phyloP scores from a whole-genome alignment of 2,888 invertebrate species.

The Hemicrepidius hirtus region DNA sequence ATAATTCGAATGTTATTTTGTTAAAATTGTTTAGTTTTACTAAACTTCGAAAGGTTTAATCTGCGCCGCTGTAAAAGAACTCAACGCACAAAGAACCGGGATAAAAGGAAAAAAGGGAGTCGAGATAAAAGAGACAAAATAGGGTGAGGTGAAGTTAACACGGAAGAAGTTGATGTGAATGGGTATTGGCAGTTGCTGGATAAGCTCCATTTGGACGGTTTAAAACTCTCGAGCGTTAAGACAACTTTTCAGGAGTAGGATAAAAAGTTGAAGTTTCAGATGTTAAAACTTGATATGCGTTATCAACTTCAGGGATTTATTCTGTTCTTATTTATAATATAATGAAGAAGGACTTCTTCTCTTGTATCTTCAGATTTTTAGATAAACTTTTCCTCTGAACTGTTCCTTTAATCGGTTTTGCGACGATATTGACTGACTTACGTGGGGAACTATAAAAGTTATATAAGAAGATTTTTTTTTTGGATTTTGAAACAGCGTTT shows the following conservation, averaged over 20 bases:
- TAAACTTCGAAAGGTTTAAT: constrained; percentile 38
- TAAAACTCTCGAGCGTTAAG: constrained; percentile 47
- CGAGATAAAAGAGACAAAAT: constrained; percentile 50
- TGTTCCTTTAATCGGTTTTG: too few species aligned
- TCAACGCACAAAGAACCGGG: constrained; percentile 44
- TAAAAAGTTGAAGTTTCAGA: constrained; percentile 42
- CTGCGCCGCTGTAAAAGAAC: constrained; percentile 33
- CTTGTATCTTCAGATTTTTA: too few species aligned
- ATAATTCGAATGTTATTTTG: too few species aligned
- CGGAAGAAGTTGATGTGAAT: constrained; percentile 47
- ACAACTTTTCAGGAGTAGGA: constrained; percentile 49
- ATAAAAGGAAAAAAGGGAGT: constrained; percentile 45
- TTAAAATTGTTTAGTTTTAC: constrained; percentile 21
- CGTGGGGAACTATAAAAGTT: too few species aligned
- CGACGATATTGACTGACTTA: too few species aligned
- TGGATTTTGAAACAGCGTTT: too few species aligned
- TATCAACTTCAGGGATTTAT: constrained; percentile 9
- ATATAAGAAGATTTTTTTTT: too few species aligned
- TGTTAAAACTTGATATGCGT: constrained; percentile 30
- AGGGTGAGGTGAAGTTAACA: constrained; percentile 47
- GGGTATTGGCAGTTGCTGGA: constrained; percentile 51
- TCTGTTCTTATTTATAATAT: constrained; percentile 6
- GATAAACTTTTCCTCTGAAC: too few species aligned
- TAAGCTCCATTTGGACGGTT: constrained; percentile 50
- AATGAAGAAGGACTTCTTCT: background rate